Conservation (phyloP, 2,797 vertebrate genomes). For the Picus viridis region DNA sequence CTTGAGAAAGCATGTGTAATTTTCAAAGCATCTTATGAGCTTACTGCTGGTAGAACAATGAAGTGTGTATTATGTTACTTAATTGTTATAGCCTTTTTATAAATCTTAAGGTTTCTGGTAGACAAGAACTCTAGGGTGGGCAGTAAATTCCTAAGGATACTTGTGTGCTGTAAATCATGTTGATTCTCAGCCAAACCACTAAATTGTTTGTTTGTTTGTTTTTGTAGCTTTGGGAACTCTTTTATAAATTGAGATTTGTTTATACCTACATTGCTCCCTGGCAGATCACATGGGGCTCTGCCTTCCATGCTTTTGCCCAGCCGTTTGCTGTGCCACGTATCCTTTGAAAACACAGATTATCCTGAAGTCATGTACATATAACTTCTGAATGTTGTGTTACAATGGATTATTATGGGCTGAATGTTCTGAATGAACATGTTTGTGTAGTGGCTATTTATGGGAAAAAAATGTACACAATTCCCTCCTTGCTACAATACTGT, state of each 20-base stretch:
- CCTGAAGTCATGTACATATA: neutral
- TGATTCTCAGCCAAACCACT: neutral
- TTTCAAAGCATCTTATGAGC: neutral
- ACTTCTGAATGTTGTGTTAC: neutral
- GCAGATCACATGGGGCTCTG: conserved; percentile 99
- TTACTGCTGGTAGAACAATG: neutral
- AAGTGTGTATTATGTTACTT: neutral
- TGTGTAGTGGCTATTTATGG: neutral
- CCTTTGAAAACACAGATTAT: conserved; percentile 76
- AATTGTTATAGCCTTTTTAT: neutral
- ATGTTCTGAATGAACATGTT: neutral
- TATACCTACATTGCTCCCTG: conserved; percentile 98
- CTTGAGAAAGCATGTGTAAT: neutral
- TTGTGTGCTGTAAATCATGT: neutral
- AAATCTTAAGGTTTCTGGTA: neutral
- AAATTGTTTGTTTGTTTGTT: neutral
- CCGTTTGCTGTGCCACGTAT: conserved; percentile 99
- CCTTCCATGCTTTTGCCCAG: conserved; percentile 98
- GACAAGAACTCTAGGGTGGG: neutral
- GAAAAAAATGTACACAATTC: neutral
- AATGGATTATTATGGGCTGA: neutral
- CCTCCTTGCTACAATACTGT: neutral
- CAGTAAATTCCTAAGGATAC: neutral
- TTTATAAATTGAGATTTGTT: conserved; percentile 96
- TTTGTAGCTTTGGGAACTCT: conserved; percentile 93